Evolutionary conservation across 2,888 invertebrate genomes (phyloP), one percentile per base, ranked within the genome.

Genomic region (Temnothorax unifasciatus): DNA sequence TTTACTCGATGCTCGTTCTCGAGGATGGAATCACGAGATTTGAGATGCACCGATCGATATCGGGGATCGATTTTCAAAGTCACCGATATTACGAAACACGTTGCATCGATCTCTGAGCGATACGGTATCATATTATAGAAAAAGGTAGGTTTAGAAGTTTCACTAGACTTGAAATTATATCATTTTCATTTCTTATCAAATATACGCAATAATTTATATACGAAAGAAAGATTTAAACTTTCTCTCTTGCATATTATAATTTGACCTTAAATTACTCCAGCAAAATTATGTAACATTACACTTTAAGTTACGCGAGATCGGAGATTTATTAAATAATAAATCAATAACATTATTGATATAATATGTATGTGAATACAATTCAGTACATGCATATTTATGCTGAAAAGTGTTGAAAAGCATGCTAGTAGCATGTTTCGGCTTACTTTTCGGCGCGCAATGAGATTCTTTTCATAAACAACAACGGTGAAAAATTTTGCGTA

Each of bases 41-140:
- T 41, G 18, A 75, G 29, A 57, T 47, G 11, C 34, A 34, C 34
- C 34, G 3, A n/a, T 6, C 25, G 47, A 38, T 54, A 41, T 18
- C 11, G 15, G 9, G 9, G 34, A 75, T 64, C 25, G 18, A 34
- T 50, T 76, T 75, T 76, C 76, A 76, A 64, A 52, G 25, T 76
- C 50, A 75, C 3, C 6, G 29, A 50, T 75, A 34, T 75, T 63
- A 63, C 15, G 9, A 75, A 25, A 73, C 4, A 34, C 2, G 21
- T 44, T 44, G 21, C 75, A 34, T 63, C 13, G 25, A 50, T 5
- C 29, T 29, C 29, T 29, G 29, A 3, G 29, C 29, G 29, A 29
- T 29, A n/a, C 15, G 5, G n/a, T 74, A 34, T 34, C n/a, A 13
- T 3, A 59, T 59, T 29, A 44, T 2, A 76, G 13, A 21, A 18